Evolutionary conservation across 2,797 vertebrate species (phyloP).

Genomic region (Channallabes apus): DNA sequence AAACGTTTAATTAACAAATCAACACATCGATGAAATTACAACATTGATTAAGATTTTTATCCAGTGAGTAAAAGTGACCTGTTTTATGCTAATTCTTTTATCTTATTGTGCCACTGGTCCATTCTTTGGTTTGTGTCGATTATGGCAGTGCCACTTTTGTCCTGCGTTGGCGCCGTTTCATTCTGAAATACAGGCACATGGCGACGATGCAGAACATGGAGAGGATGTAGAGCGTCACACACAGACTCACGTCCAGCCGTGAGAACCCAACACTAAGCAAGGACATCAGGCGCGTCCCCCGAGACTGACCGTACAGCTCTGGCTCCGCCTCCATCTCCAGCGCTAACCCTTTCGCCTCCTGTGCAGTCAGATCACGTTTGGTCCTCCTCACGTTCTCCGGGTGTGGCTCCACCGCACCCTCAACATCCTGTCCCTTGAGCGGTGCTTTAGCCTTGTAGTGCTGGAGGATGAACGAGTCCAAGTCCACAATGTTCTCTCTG

Average conservation of each 20-base stretch:
- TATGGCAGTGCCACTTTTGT: slow-evolving; percentile 65
- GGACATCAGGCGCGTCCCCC: slow-evolving; percentile 75
- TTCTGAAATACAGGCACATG: slow-evolving; percentile 86
- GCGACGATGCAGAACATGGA: slow-evolving; percentile 84
- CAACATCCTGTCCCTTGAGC: not conserved
- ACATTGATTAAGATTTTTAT: not conserved
- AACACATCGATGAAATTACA: not conserved
- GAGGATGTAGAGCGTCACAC: slow-evolving; percentile 83
- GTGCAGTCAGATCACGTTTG: not conserved
- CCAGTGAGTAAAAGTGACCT: not conserved
- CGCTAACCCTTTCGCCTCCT: not conserved
- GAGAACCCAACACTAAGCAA: slow-evolving; percentile 73
- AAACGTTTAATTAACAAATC: not conserved
- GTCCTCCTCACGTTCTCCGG: not conserved
- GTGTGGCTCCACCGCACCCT: not conserved
- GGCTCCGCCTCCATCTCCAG: not conserved
- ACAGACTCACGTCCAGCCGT: slow-evolving; percentile 86
- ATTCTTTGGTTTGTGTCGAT: slow-evolving; percentile 18
- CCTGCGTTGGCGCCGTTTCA: slow-evolving; percentile 70
- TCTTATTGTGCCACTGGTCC: not conserved
- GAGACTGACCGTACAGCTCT: not conserved
- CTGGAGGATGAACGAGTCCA: slow-evolving; percentile 78
- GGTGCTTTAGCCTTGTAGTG: slow-evolving; percentile 77
- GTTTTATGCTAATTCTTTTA: not conserved
- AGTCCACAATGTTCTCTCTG: slow-evolving; percentile 81